Percentiles rank a stretch among this genome's conserved stretches.
These are phyloP conservation scores for Hermaeophaga mercurialis DNA, from an alignment of 2,888 invertebrate genomes.

Conservation along the genomic window DNA sequence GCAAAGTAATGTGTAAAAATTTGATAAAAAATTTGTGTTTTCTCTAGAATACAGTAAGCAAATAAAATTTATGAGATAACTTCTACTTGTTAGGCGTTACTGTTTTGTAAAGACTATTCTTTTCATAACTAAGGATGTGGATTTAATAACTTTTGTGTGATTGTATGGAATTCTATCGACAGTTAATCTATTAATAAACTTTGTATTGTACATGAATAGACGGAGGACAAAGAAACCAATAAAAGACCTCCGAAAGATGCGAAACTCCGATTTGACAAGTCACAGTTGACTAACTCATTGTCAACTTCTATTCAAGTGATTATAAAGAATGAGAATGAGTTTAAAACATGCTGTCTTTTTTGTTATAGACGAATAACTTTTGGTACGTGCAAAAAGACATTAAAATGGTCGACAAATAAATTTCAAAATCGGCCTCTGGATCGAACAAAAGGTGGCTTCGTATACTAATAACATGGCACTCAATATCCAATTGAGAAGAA, in stretches of 20 bases:
- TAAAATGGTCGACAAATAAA: conserved; percentile 40
- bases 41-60: too few species aligned
- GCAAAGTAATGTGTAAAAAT: too few species aligned
- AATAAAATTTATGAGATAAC: too few species aligned
- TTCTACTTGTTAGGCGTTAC: too few species aligned
- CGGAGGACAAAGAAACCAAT: conserved; percentile 13
- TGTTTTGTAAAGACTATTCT: too few species aligned
- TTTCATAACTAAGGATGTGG: too few species aligned
- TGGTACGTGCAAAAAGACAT: conserved; percentile 34
- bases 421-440: conserved; percentile 30
- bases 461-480: conserved; percentile 31
- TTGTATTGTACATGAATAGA: conserved; percentile 5
- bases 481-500: conserved; percentile 41
- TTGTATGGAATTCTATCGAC: background rate
- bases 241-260: conserved; percentile 4
- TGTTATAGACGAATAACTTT: conserved; percentile 26
- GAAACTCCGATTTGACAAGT: background rate
- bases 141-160: too few species aligned
- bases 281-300: background rate
- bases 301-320: background rate
- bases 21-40: too few species aligned
- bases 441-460: conserved; percentile 29
- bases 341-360: conserved; percentile 32
- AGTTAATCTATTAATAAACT: conserved; percentile 16
- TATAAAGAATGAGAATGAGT: conserved; percentile 31